Evolutionary conservation across 35 echinoderm and acorn worm genomes (phyloP), one percentile per base, ranked within the genome.

Genomic region (Lytechinus pictus): DNA sequence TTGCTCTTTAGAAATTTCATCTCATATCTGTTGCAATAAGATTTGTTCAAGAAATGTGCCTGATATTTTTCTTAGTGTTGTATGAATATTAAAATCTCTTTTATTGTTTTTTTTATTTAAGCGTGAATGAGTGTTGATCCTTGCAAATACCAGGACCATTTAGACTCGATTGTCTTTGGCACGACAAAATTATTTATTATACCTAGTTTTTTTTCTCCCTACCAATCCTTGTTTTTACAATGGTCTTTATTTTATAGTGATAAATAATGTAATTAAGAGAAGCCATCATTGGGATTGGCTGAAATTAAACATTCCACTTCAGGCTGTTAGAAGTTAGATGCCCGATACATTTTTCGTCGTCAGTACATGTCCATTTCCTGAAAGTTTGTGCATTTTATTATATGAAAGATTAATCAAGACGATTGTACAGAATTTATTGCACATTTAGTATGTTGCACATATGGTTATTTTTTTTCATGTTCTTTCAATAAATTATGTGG

Each of bases 1-100:
- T 9, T 58, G 13, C 13, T 57, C 24, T 79, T 51, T 54, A 44
- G 11, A 90, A 10, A 90, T 54, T 28, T 90, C 88, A 90, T 44
- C 28, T 55, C 21, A 13, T 93, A 9, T n/a, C 27, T 55, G 92
- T 93, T 93, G 92, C 92, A 93, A 93, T 93, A 93, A 93, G 8
- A 54, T 57, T 90, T 52, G 2, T 52, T 90, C 57, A n/a, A 54
- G n/a, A 93, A 57, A 93, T 93, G 92, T 93, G 92, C 92, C 92
- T 93, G 92, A 53, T 53, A 55, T 57, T 93, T 55, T 90, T 24
- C 66, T 79, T 24, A 2, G 52, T 90, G 88, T 44, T 90, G 88
- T 44, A 44, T 1, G 33, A 44, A 44, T 44, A 44, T 44, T 44
- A 44, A 44, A 44, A 44, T 44, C 2, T 44, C 33, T 44, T 44